Conservation (phyloP, 2,113 vertebrate species). For the Clarias magur region DNA sequence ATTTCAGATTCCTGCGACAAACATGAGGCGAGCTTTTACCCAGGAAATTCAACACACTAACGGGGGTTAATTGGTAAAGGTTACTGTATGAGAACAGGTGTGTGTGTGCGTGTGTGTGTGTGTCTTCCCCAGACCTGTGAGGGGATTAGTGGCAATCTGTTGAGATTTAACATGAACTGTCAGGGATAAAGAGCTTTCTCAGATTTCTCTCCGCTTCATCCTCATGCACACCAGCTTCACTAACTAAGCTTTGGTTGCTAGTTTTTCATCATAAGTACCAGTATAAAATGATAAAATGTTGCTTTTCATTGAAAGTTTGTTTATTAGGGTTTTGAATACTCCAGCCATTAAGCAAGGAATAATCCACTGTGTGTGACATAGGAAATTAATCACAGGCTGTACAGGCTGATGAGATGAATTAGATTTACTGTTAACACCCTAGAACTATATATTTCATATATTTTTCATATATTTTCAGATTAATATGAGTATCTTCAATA, state of each 20-base stretch:
- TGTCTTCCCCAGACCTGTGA: conserved; percentile 56
- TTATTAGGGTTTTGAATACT: not conserved
- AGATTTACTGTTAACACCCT: no score
- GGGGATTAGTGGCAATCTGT: conserved; percentile 10
- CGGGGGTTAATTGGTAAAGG: conserved; percentile 71
- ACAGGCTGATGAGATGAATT: no score
- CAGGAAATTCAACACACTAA: conserved; percentile 64
- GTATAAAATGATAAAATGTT: not conserved
- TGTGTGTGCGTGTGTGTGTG: conserved; percentile 41
- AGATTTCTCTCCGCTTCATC: not conserved
- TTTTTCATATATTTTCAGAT: not conserved
- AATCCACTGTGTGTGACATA: no score
- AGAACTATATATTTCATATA: not conserved
- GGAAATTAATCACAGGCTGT: no score
- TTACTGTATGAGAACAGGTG: conserved; percentile 71
- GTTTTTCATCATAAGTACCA: not conserved
- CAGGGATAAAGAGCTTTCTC: conserved; percentile 12
- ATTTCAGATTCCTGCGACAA: conserved; percentile 66
- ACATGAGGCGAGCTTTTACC: conserved; percentile 58
- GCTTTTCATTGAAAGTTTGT: not conserved
- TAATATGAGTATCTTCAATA: not conserved
- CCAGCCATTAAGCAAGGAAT: no score
- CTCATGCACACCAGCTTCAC: not conserved
- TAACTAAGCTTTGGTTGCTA: not conserved
- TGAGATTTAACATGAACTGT: conserved; percentile 14